phyloP scores from a whole-genome alignment of 1,140 invertebrate genomes.

The Hestina assimilis region DNA sequence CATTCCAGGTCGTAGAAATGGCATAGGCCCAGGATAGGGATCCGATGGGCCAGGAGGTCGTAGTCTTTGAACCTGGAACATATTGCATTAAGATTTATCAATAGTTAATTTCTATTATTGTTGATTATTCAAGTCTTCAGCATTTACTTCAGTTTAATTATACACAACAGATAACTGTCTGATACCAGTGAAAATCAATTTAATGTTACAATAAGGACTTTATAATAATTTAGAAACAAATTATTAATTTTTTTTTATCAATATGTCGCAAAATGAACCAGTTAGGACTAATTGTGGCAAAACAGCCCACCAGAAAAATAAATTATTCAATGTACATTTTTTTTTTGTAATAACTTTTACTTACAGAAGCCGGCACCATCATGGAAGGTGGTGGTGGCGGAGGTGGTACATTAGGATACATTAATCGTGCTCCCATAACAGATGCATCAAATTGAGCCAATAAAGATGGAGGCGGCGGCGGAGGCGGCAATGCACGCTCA shows the following conservation, averaged over 20 bases:
- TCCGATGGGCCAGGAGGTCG: slow-evolving; percentile 38
- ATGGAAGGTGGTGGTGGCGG: slow-evolving; percentile 62
- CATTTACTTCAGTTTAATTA: too few relatives aligned
- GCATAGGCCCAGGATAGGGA: slow-evolving; percentile 73
- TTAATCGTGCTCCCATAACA: slow-evolving; percentile 79
- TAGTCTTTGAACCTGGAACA: slow-evolving; percentile 79
- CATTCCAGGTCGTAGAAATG: slow-evolving; percentile 59
- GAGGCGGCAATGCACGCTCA: slow-evolving; percentile 80
- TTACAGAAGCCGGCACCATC: slow-evolving; percentile 67
- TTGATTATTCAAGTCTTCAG: too few relatives aligned
- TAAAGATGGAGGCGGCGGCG: slow-evolving; percentile 74
- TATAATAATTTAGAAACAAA: too few relatives aligned
- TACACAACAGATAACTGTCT: too few relatives aligned
- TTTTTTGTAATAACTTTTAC: slow-evolving; percentile 11
- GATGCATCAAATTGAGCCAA: slow-evolving; percentile 76
- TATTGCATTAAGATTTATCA: neutral
- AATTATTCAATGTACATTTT: too few relatives aligned
- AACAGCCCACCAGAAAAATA: neutral
- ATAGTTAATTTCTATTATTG: neutral
- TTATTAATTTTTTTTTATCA: too few relatives aligned
- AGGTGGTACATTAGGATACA: slow-evolving; percentile 59
- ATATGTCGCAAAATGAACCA: too few relatives aligned
- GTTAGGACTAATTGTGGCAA: too few relatives aligned
- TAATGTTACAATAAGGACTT: too few relatives aligned
- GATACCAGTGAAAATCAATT: too few relatives aligned